Evolutionary conservation across 1,140 invertebrate species (phyloP).

Genomic region (Myzus persicae): DNA sequence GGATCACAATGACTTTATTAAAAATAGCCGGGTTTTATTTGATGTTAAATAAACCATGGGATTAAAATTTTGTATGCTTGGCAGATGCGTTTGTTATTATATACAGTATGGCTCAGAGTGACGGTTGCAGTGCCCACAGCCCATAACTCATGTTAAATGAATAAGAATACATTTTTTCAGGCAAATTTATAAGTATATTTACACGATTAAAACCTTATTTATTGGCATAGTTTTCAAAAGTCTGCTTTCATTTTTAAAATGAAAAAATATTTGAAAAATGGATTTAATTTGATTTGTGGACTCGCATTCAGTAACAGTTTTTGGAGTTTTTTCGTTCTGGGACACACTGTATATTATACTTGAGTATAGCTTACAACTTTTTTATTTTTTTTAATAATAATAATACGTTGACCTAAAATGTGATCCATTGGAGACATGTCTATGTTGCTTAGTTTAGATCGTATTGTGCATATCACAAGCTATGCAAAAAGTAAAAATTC

Average conservation of each 20-base stretch:
- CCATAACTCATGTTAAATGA: not conserved
- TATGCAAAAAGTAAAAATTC: not conserved
- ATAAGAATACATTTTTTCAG: not conserved
- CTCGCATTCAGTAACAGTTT: not conserved
- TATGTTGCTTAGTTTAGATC: not conserved
- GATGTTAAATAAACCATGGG: conserved; percentile 35
- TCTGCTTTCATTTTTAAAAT: not conserved
- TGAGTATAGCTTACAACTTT: not conserved
- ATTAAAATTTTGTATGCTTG: conserved; percentile 11
- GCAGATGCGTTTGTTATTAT: not conserved
- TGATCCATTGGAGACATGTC: not conserved
- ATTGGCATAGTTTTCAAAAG: not conserved
- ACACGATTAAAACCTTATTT: not conserved
- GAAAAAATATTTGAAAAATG: not conserved
- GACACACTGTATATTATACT: not conserved
- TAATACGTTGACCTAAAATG: not conserved
- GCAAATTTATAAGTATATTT: not conserved
- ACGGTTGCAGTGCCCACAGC: not conserved
- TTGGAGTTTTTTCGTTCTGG: not conserved
- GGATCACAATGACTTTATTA: not conserved
- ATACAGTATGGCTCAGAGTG: not conserved
- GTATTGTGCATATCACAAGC: not conserved
- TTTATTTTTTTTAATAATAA: not conserved
- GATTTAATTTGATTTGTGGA: not conserved
- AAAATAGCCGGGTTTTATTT: conserved; percentile 19